phyloP scores from a whole-genome alignment of 2,113 vertebrate species.

The Athene cunicularia region DNA sequence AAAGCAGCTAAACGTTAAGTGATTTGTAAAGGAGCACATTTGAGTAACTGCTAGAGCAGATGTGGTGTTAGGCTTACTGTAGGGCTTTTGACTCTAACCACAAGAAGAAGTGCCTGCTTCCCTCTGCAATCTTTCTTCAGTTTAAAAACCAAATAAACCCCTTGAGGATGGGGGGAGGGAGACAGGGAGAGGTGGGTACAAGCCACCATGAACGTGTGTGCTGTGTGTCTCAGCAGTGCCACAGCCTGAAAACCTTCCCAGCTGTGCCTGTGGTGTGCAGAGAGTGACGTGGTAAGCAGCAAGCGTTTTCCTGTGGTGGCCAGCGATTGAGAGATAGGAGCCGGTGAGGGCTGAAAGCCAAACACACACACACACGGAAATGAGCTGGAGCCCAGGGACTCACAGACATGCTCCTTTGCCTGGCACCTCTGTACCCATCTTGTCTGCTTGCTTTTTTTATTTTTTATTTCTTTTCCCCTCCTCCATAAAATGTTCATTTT shows the following conservation, averaged over 20 bases:
- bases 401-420: not conserved
- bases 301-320: slow-evolving; percentile 38
- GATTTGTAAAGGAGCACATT: not conserved
- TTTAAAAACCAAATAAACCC: not conserved
- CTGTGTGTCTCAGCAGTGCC: not conserved
- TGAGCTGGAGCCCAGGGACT: not conserved
- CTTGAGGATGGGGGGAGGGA: not conserved
- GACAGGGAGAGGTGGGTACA: fast-evolving
- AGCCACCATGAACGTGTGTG: fast-evolving
- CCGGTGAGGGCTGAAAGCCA: not conserved
- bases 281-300: slow-evolving; percentile 30
- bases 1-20: not conserved
- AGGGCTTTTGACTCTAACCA: not conserved
- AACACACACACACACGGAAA: not conserved
- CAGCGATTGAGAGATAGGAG: slow-evolving; percentile 24
- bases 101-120: not conserved
- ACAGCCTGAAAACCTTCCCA: not conserved
- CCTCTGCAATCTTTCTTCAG: not conserved
- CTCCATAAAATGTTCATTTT: not conserved
- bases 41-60: not conserved
- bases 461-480: not conserved
- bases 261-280: not conserved
- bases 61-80: not conserved
- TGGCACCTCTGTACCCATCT: not conserved
- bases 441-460: not conserved